These are phyloP conservation scores for Ictalurus punctatus DNA, from an alignment of 2,113 vertebrate genomes.

Conservation along the genomic window DNA sequence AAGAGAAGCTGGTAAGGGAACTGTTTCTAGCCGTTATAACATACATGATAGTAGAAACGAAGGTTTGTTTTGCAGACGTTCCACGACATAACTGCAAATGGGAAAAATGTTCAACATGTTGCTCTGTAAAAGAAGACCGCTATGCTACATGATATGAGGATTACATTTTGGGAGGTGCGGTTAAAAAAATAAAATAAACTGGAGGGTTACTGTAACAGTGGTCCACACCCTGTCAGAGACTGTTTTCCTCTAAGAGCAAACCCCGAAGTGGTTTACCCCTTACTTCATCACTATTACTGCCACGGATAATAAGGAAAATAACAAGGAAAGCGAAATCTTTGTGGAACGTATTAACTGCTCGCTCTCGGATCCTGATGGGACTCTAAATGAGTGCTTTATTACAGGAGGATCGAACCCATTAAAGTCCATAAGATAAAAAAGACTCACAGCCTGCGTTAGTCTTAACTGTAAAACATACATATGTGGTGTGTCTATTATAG, in stretches of 20 bases:
- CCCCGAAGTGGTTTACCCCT: not conserved
- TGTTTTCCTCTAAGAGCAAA: not conserved
- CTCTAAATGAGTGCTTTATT: not conserved
- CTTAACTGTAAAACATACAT: constrained; percentile 2
- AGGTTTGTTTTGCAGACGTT: not conserved
- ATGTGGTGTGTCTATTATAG: not conserved
- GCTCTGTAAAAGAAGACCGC: too few relatives aligned
- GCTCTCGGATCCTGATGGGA: not conserved
- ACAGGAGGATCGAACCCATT: not conserved
- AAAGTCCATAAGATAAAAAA: not conserved
- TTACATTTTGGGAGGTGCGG: not conserved
- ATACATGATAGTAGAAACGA: not conserved
- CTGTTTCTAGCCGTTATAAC: not conserved
- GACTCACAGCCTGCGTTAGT: not conserved
- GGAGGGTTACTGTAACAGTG: not conserved
- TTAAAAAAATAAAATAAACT: not conserved
- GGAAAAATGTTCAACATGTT: too few relatives aligned
- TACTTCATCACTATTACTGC: not conserved
- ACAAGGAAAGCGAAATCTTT: not conserved
- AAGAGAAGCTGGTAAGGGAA: not conserved
- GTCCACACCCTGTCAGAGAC: not conserved
- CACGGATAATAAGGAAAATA: constrained; percentile 4
- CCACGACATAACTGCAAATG: too few relatives aligned
- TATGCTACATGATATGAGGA: not conserved
- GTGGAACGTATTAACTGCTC: not conserved